phyloP scores from a whole-genome alignment of 2,113 vertebrate species.

The Archocentrus centrarchus region DNA sequence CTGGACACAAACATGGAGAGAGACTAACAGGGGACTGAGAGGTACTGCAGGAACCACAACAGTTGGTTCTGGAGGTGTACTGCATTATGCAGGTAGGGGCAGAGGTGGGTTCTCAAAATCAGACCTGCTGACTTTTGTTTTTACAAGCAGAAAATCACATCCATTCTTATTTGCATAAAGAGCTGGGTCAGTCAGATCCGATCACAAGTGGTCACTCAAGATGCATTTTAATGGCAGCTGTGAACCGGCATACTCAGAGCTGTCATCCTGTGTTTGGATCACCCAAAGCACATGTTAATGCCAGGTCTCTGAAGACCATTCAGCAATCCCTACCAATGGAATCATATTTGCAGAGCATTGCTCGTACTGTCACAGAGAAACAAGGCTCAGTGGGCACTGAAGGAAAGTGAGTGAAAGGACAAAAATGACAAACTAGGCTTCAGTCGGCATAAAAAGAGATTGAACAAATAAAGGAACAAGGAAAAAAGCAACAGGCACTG shows the following conservation, averaged over 20 bases:
- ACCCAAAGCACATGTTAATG: background rate
- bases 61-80: background rate
- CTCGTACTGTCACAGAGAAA: slow-evolving; percentile 1
- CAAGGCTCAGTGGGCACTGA: background rate
- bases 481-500: background rate
- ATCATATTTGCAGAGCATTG: slow-evolving; percentile 17
- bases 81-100: background rate
- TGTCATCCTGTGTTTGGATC: too few relatives aligned
- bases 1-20: background rate
- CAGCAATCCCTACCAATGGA: background rate
- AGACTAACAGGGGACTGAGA: background rate
- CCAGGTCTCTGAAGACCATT: background rate
- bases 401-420: slow-evolving; percentile 20
- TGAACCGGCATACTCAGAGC: too few relatives aligned
- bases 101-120: background rate
- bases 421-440: slow-evolving; percentile 34
- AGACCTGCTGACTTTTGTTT: too few relatives aligned
- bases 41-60: background rate
- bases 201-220: too few relatives aligned
- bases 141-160: too few relatives aligned
- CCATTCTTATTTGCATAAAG: too few relatives aligned
- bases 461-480: slow-evolving; percentile 11
- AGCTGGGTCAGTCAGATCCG: too few relatives aligned
- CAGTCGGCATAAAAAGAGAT: slow-evolving; percentile 12
- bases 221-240: too few relatives aligned